phyloP scores from a whole-genome alignment of 2,113 vertebrate species.

The Tupaia tana region DNA sequence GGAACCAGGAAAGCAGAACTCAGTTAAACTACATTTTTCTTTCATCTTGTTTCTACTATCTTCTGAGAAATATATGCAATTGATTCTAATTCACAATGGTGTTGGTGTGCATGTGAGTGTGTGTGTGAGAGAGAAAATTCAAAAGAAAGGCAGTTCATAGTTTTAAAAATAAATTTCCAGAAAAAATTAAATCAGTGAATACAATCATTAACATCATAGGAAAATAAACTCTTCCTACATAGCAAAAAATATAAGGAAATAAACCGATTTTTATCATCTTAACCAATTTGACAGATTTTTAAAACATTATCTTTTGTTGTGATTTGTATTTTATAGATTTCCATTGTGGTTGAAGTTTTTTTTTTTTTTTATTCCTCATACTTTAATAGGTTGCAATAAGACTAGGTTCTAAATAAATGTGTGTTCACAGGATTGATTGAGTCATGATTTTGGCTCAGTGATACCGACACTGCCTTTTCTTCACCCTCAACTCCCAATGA shows the following conservation, averaged over 20 bases:
- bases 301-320: not conserved
- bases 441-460: not conserved
- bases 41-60: not conserved
- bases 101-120: not conserved
- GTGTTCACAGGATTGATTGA: not conserved
- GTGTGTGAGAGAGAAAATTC: not conserved
- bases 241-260: not conserved
- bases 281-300: not conserved
- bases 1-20: not conserved
- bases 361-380: not conserved
- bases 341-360: not conserved
- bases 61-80: not conserved
- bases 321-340: constrained; percentile 31
- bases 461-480: not conserved
- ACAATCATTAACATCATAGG: not conserved
- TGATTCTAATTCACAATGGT: not conserved
- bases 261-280: not conserved
- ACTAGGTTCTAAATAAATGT: not conserved
- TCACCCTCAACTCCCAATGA: not conserved
- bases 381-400: not conserved
- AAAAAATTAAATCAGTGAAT: not conserved
- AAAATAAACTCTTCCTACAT: not conserved
- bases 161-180: not conserved
- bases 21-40: not conserved
- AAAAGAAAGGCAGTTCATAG: not conserved